These are phyloP conservation scores for Planiliza haematocheilus DNA, from an alignment of 2,113 vertebrate genomes.

Conservation along the genomic window DNA sequence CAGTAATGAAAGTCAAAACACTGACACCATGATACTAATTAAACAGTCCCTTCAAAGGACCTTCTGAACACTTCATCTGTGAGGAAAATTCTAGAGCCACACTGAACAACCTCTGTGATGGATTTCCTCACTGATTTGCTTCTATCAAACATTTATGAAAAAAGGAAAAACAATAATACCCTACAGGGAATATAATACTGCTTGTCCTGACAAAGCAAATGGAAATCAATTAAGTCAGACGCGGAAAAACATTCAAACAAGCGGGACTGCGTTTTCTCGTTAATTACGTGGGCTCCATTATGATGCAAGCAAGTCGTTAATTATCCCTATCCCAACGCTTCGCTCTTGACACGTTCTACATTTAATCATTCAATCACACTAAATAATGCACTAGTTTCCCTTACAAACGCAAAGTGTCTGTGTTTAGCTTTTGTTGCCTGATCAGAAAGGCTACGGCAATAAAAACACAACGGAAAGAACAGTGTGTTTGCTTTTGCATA, in stretches of 20 bases:
- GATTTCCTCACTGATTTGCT: constrained; percentile 12
- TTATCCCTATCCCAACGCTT: not conserved
- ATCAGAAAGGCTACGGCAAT: not conserved
- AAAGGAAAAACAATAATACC: constrained; percentile 8
- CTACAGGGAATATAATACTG: not conserved
- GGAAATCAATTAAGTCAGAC: constrained; percentile 18
- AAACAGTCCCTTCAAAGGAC: too few species aligned
- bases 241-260: constrained; percentile 21
- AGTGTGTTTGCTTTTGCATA: too few species aligned
- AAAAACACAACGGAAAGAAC: too few species aligned
- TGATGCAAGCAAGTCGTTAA: constrained; percentile 26
- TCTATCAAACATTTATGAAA: constrained; percentile 16
- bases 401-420: not conserved
- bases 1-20: too few species aligned
- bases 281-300: constrained; percentile 1
- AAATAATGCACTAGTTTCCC: not conserved
- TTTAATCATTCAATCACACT: not conserved
- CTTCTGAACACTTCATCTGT: too few species aligned
- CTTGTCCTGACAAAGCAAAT: constrained; percentile 11
- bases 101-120: not conserved
- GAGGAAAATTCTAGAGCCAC: too few species aligned
- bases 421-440: not conserved
- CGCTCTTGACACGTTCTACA: not conserved
- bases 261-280: constrained; percentile 7
- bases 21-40: too few species aligned